phyloP scores from a whole-genome alignment of 2,888 invertebrate genomes.

The Tuberolachnus salignus region DNA sequence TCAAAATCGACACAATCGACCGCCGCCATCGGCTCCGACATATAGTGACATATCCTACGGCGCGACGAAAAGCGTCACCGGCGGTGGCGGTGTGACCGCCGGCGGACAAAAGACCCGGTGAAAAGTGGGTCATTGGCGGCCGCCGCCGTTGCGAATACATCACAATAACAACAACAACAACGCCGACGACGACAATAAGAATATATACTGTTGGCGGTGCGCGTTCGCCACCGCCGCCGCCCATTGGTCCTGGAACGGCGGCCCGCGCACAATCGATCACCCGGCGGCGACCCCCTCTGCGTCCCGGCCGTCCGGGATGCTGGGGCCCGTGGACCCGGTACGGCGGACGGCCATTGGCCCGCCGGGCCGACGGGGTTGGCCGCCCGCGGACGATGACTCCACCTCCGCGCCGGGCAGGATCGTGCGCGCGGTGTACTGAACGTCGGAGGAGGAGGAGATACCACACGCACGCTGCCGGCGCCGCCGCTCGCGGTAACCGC shows the following conservation, averaged over 20 bases:
- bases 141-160: not conserved
- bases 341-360: slow-evolving; percentile 31
- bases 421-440: not conserved
- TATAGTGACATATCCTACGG: not conserved
- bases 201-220: not conserved
- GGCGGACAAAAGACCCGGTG: slow-evolving; percentile 4
- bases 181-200: not conserved
- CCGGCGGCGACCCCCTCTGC: not conserved
- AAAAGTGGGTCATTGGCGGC: slow-evolving; percentile 11
- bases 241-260: slow-evolving; percentile 42
- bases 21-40: no score
- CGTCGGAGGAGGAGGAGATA: not conserved
- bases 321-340: slow-evolving; percentile 26
- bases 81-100: not conserved
- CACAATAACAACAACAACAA: slow-evolving; percentile 16
- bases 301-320: slow-evolving; percentile 3
- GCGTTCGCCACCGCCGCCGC: not conserved
- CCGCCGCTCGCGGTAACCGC: not conserved
- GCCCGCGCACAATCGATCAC: slow-evolving; percentile 35
- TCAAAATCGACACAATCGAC: no score
- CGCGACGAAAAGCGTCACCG: slow-evolving; percentile 5
- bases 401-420: not conserved
- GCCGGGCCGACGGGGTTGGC: slow-evolving; percentile 2
- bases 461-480: not conserved
- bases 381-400: slow-evolving; percentile 17